These are phyloP conservation scores for Proisotoma minuta DNA, from an alignment of 2,888 invertebrate species.

Conservation along the genomic window DNA sequence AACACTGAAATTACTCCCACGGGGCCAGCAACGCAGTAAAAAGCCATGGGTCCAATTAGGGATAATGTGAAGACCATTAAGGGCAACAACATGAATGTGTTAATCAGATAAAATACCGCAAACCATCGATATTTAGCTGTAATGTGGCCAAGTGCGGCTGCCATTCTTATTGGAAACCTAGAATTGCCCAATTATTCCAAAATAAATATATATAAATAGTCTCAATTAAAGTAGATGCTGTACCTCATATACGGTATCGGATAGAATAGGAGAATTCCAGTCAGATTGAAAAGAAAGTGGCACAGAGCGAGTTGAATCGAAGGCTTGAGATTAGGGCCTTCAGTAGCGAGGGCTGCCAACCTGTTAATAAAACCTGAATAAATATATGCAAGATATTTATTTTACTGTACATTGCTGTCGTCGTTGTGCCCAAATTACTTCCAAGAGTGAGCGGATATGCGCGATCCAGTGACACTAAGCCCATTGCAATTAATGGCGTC, in stretches of 20 bases:
- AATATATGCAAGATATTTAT: not conserved
- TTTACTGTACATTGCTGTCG: conserved; percentile 51
- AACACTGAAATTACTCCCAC: conserved; percentile 48
- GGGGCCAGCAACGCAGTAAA: conserved; percentile 50
- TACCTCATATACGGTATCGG: conserved; percentile 52
- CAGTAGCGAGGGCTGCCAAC: conserved; percentile 54
- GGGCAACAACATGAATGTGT: conserved; percentile 51
- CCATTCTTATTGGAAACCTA: conserved; percentile 54
- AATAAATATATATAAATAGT: not conserved
- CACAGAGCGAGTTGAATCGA: conserved; percentile 55
- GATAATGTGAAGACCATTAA: conserved; percentile 50
- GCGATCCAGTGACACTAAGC: conserved; percentile 54
- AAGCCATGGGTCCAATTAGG: conserved; percentile 49
- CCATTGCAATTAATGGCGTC: conserved; percentile 58
- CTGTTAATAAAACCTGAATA: conserved; percentile 49
- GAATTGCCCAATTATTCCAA: not conserved
- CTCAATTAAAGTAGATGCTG: not conserved
- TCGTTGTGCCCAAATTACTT: conserved; percentile 58
- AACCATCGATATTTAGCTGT: conserved; percentile 59
- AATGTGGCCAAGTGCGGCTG: conserved; percentile 54
- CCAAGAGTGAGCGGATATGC: conserved; percentile 58
- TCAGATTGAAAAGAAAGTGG: conserved; percentile 58
- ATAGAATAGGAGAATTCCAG: conserved; percentile 56
- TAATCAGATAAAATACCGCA: conserved; percentile 53
- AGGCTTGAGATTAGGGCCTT: conserved; percentile 31